Base-by-base conservation (phyloP, 2,888 invertebrate species). In the Drosophila glabriapex region DNA sequence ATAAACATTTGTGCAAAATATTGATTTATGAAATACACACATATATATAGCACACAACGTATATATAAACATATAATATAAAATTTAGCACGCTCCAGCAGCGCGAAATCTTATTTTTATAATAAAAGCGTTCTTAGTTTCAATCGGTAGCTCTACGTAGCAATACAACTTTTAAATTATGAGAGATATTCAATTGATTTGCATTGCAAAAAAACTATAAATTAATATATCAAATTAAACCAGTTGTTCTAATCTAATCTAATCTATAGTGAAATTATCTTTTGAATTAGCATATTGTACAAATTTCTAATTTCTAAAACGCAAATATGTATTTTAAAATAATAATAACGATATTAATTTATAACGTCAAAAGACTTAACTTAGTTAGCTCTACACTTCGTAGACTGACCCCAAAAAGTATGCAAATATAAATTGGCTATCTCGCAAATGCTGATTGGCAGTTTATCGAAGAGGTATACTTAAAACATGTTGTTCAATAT, bases 1-100 rank as follows among this genome's bases (percentile, higher is more conserved):
- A 61, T 46, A 69, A 75, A 79, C 49, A 74, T 66, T 62, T 49
- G 12, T 41, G 22, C 60, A 50, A 68, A 52, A 68, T 46, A 78
- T 75, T 73, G 62, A 62, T 49, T 52, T 43, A 59, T 60, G 54
- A 31, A 61, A 22, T 35, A 60, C 16, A 60, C 2, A 29, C 7
- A 16, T 10, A 33, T 6, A 43, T 46, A 12, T 4, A 41, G 41
- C n/a, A 12, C 41, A 46, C 22, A 46, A 28, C 4, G 10, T 58
- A 19, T 19, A 33, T 43, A 39, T 28, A 46, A n/a, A 54, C n/a
- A 50, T 59, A 43, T 46, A 46, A 29, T 37, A 16, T 50, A 14
- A 16, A 52, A 59, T 50, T 16, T 31, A 54, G 31, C 39, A 53
- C 29, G 39, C 31, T 49, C 5, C 3, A 43, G 31, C 31, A 14